Evolutionary conservation across 2,888 invertebrate species (phyloP), one percentile per base, ranked within the genome.

Genomic region (Criorhina ranunculi): DNA sequence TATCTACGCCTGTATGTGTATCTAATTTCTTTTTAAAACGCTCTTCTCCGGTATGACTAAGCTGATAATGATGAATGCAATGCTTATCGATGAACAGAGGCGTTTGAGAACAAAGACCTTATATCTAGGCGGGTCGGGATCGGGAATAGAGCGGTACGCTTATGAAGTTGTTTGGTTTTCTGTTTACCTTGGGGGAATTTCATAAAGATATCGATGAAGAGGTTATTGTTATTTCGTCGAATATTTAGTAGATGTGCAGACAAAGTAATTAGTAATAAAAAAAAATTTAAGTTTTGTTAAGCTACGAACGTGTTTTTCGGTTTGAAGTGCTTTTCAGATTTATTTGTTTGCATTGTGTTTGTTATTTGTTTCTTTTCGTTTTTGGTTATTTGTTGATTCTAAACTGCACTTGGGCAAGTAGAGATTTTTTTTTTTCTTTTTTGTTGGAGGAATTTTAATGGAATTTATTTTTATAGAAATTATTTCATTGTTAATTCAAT

Each of bases 31-130:
- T 35, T 64, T 37, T 33, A 29, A 40, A 1, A 9, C 9, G 8
- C 11, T 40, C 33, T 60, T 37, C 35, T 15, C 42, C n/a, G 8
- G 17, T 42, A 37, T 59, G 70, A 77, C 42, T 64, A 15, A 66
- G 44, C 15, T 29, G 64, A 64, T 33, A 64, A 70, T 72, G 77
- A 72, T 72, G 70, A 72, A 82, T 82, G 82, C 72, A 78, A 62
- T 53, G 59, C 37, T 53, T 66, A 59, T 77, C 72, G 60, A 55
- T 46, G 19, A 66, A 55, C 12, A 62, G 46, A 35, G 24, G 69
- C 55, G 29, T 69, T 62, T 9, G n/a, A 17, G 31, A 49, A 75
- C 80, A 81, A 75, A 75, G 35, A 40, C 42, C 9, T 6, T 49
- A n/a, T n/a, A n/a, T 42, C 24, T 24, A 24, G 2, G 24, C 24